A percentile compares a stretch with the other conserved stretches of the same genome.
Evolutionary conservation across 2,888 invertebrate species (phyloP).

Genomic region (Sesamia inferens): DNA sequence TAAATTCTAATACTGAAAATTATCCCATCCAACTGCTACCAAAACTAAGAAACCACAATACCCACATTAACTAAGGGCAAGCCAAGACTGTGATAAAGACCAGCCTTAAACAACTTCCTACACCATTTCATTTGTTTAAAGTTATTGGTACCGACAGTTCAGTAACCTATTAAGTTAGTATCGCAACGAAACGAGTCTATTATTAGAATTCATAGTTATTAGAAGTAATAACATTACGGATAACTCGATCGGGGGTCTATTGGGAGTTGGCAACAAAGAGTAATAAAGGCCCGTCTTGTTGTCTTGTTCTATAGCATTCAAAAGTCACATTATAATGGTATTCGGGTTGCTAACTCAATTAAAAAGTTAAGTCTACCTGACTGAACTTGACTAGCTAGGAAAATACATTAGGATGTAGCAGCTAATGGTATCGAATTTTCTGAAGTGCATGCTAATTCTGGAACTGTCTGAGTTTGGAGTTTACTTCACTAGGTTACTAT

Average conservation of each 20-base stretch:
- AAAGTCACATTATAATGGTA: conserved; percentile 66
- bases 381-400: conserved; percentile 30
- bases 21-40: not conserved
- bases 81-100: not conserved
- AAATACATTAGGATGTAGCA: conserved; percentile 17
- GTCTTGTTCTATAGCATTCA: conserved; percentile 49
- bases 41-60: not conserved
- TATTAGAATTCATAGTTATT: conserved; percentile 53
- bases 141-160: conserved; percentile 26
- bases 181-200: conserved; percentile 37
- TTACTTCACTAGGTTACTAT: not conserved
- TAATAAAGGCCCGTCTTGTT: conserved; percentile 66
- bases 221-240: conserved; percentile 46
- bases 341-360: conserved; percentile 72
- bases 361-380: conserved; percentile 69
- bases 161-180: conserved; percentile 34
- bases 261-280: conserved; percentile 65
- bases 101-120: conserved; percentile 6
- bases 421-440: conserved; percentile 21
- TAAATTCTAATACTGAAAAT: not conserved
- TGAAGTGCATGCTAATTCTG: conserved; percentile 23
- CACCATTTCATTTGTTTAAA: conserved; percentile 30
- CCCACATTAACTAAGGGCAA: conserved; percentile 16
- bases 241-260: conserved; percentile 55
- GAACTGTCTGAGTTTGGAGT: not conserved